Percentiles rank a stretch among this genome's conserved stretches.
Evolutionary conservation across 2,113 vertebrate species (phyloP).

Genomic region (Tragelaphus strepsiceros): DNA sequence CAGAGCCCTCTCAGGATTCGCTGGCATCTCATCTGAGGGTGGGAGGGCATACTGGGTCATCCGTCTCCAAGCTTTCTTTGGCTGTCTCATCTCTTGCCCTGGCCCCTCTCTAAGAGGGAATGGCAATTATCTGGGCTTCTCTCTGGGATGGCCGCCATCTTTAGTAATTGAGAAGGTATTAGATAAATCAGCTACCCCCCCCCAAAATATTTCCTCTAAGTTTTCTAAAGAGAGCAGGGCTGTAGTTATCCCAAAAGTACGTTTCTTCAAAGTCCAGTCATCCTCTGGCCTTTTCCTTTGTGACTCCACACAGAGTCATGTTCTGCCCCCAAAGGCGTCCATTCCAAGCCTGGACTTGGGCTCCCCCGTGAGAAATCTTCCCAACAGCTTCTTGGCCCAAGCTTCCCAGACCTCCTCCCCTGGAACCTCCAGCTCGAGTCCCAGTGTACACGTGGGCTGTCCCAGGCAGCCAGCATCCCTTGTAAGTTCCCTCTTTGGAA

Average conservation of each 20-base stretch:
- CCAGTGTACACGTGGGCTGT: background rate
- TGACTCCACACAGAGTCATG: background rate
- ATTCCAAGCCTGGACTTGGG: background rate
- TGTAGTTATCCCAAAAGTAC: background rate
- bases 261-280: background rate
- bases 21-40: accelerated
- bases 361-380: background rate
- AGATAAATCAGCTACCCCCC: background rate
- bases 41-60: background rate
- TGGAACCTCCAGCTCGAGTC: background rate
- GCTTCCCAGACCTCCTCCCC: background rate
- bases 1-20: background rate
- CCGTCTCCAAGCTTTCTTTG: background rate
- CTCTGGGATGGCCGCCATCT: background rate
- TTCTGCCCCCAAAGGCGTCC: background rate
- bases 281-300: background rate
- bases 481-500: conserved; percentile 40
- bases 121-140: background rate
- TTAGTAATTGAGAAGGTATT: background rate
- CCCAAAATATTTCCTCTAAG: background rate
- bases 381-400: background rate
- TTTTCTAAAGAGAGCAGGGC: background rate
- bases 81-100: background rate
- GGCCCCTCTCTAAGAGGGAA: background rate
- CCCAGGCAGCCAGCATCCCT: conserved; percentile 25